These are phyloP conservation scores for Sparus aurata DNA, from an alignment of 2,797 vertebrate species.

Conservation along the genomic window DNA sequence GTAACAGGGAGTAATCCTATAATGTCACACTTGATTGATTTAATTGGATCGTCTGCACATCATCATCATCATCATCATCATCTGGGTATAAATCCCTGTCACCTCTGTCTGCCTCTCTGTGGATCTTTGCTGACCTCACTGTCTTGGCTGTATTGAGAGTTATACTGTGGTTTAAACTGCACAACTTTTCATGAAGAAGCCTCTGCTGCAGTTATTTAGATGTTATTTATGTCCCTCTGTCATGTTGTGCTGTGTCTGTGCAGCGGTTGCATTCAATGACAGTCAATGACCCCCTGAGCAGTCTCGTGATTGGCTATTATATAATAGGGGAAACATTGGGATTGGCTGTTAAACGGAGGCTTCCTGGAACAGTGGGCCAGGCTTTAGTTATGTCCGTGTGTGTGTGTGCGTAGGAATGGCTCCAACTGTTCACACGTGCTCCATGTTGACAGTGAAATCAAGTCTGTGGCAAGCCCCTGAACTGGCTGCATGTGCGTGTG, in stretches of 20 bases:
- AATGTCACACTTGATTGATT: constrained; percentile 18
- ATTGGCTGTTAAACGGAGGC: constrained; percentile 56
- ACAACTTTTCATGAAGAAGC: background rate
- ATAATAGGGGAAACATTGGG: constrained; percentile 49
- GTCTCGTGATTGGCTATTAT: constrained; percentile 66
- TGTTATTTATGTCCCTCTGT: background rate
- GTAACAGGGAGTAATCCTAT: constrained; percentile 2
- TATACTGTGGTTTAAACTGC: background rate
- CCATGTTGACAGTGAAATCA: constrained; percentile 60
- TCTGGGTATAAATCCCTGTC: constrained; percentile 33
- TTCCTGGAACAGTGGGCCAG: constrained; percentile 45
- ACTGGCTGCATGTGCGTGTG: constrained; percentile 1
- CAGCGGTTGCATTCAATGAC: constrained; percentile 17
- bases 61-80: constrained; percentile 33
- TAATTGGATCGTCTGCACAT: constrained; percentile 42
- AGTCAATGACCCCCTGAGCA: constrained; percentile 7
- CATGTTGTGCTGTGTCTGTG: constrained; percentile 3
- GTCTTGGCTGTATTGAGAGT: constrained; percentile 14
- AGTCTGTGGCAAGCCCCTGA: constrained; percentile 12
- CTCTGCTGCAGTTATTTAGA: background rate
- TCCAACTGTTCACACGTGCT: constrained; percentile 40
- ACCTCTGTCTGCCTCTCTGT: constrained; percentile 5
- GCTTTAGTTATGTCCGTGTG: constrained; percentile 11
- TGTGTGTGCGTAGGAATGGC: constrained; percentile 7
- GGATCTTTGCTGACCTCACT: background rate